Conservation (phyloP, 2,888 invertebrate species). For the Cataglyphis altisquamis region DNA sequence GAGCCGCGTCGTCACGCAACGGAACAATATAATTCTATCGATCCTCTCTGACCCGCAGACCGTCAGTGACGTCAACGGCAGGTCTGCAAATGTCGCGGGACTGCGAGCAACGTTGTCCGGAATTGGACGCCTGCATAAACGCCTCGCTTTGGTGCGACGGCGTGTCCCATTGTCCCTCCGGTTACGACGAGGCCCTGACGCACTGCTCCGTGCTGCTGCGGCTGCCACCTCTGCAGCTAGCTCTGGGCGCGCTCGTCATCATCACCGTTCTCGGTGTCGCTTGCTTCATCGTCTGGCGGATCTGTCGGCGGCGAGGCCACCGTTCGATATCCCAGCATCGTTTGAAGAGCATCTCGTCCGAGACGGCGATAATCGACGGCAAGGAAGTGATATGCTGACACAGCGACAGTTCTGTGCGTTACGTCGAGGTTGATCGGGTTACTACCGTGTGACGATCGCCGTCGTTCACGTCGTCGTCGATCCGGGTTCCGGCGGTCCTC, state of each 20-base stretch:
- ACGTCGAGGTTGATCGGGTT: conserved; percentile 96
- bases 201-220: conserved; percentile 93
- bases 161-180: conserved; percentile 86
- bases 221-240: conserved; percentile 92
- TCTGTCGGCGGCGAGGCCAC: conserved; percentile 90
- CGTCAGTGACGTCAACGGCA: conserved; percentile 83
- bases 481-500: conserved; percentile 46
- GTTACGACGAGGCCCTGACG: conserved; percentile 91
- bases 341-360: conserved; percentile 93
- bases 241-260: conserved; percentile 86
- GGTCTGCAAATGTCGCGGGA: conserved; percentile 90
- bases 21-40: conserved; percentile 49
- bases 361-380: conserved; percentile 94
- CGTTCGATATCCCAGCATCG: conserved; percentile 93
- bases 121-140: conserved; percentile 85
- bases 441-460: conserved; percentile 93
- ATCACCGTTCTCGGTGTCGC: conserved; percentile 82
- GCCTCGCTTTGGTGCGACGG: conserved; percentile 87
- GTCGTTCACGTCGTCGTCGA: conserved; percentile 54
- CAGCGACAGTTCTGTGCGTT: conserved; percentile 97
- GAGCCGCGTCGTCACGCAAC: conserved; percentile 17
- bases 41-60: conserved; percentile 72
- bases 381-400: conserved; percentile 98
- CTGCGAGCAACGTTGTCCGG: conserved; percentile 85
- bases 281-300: conserved; percentile 82